Percentiles rank a stretch among this genome's conserved stretches.
Conservation (phyloP, 2,113 vertebrate genomes). For the Crotalus helleri region DNA sequence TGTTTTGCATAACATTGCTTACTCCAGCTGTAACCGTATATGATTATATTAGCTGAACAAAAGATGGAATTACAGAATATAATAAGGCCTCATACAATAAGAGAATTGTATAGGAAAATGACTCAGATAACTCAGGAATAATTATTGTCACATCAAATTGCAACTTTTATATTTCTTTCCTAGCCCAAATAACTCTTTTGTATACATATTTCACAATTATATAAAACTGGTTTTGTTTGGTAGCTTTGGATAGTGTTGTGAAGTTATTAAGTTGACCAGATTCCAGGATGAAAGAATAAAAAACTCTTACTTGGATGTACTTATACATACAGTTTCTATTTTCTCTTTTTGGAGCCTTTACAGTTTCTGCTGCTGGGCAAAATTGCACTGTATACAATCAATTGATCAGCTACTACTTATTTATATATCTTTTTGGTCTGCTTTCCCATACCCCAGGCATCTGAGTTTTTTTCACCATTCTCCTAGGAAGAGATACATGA, state of each 20-base stretch:
- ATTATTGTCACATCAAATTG: slow-evolving; percentile 41
- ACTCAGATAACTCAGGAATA: slow-evolving; percentile 53
- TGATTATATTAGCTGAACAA: slow-evolving; percentile 60
- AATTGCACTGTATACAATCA: neutral
- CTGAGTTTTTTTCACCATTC: neutral
- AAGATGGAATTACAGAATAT: slow-evolving; percentile 53
- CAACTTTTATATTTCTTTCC: slow-evolving; percentile 44
- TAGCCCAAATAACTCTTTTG: neutral
- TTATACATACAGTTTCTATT: neutral
- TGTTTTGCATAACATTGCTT: neutral
- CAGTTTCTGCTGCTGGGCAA: neutral
- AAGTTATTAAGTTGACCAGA: neutral
- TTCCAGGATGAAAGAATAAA: neutral
- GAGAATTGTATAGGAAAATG: slow-evolving; percentile 55
- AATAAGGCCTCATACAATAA: slow-evolving; percentile 35
- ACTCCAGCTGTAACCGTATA: slow-evolving; percentile 36
- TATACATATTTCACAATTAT: neutral
- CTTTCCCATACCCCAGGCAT: neutral
- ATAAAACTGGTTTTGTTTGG: neutral
- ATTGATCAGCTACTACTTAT: neutral
- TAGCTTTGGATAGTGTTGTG: neutral
- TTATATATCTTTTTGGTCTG: neutral
- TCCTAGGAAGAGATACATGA: neutral
- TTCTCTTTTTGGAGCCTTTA: neutral
- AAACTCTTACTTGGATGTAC: neutral